These are phyloP conservation scores for Rhogogaster chlorosoma DNA, from an alignment of 2,888 invertebrate species.

Conservation along the genomic window DNA sequence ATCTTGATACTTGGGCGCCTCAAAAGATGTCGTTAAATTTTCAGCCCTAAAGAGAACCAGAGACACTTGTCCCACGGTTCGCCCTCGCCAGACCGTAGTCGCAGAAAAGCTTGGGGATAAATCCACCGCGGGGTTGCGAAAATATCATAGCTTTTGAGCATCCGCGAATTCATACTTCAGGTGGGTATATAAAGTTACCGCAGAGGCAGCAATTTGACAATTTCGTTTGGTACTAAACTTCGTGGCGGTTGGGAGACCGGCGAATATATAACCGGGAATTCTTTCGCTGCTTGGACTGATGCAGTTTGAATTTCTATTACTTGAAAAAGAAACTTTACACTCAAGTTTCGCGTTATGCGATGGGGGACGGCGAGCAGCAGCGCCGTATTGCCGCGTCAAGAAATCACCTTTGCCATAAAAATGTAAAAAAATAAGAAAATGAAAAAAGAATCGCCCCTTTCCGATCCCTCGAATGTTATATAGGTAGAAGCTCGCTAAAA, in stretches of 20 bases:
- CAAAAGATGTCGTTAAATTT: conserved; percentile 41
- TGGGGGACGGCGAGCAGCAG: not conserved
- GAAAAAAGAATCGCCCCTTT: conserved; percentile 1
- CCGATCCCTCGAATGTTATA: not conserved
- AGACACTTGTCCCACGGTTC: not conserved
- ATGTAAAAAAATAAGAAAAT: not conserved
- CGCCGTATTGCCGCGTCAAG: conserved; percentile 7
- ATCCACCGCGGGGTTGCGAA: not conserved
- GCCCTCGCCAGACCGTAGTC: not conserved
- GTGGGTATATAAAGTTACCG: not conserved
- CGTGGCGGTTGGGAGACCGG: not conserved
- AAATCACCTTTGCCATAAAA: not conserved
- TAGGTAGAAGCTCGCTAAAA: conserved; percentile 36
- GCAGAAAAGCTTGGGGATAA: not conserved
- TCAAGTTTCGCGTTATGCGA: conserved; percentile 11
- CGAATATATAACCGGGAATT: conserved; percentile 39
- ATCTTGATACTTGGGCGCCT: conserved; percentile 28
- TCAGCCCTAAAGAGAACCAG: not conserved
- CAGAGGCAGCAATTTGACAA: conserved; percentile 20
- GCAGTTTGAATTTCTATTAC: conserved; percentile 46
- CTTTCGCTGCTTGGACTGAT: conserved; percentile 18
- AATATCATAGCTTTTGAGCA: not conserved
- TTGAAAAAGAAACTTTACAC: conserved; percentile 40
- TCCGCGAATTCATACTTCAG: not conserved
- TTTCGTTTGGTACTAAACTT: conserved; percentile 27